Evolutionary conservation across 2,113 vertebrate genomes (phyloP).

Genomic region (Scatophagus argus): DNA sequence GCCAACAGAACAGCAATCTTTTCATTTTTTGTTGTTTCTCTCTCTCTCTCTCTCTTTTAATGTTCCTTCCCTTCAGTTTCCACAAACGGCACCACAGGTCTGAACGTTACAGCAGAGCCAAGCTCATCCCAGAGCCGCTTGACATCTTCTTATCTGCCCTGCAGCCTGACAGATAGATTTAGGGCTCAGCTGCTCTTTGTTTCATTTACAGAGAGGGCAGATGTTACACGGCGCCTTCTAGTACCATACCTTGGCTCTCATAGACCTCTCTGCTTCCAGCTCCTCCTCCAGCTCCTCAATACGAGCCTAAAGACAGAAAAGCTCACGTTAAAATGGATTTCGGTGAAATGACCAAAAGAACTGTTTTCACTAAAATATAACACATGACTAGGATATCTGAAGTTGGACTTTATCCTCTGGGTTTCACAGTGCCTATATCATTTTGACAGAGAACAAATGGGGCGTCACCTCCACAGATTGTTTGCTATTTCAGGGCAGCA

Average conservation of each 20-base stretch:
- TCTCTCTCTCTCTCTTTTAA: not conserved
- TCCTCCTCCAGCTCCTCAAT: slow-evolving; percentile 88
- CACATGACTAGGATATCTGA: not conserved
- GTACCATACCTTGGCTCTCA: slow-evolving; percentile 82
- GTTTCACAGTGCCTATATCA: slow-evolving; percentile 14
- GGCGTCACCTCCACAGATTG: slow-evolving; percentile 31
- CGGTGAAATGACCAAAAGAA: not conserved
- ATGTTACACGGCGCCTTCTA: not conserved
- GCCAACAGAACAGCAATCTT: slow-evolving; percentile 11
- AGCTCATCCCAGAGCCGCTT: slow-evolving; percentile 8
- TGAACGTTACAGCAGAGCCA: not conserved
- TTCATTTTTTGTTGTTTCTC: not conserved
- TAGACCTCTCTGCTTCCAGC: slow-evolving; percentile 83
- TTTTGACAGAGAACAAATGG: slow-evolving; percentile 44
- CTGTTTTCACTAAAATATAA: slow-evolving; percentile 19
- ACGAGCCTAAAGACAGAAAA: slow-evolving; percentile 74
- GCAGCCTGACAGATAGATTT: slow-evolving; percentile 25
- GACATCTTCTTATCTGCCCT: slow-evolving; percentile 1
- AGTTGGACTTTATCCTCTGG: slow-evolving; percentile 9
- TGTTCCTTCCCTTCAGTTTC: slow-evolving; percentile 31
- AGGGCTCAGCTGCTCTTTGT: slow-evolving; percentile 20
- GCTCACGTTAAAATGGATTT: not conserved
- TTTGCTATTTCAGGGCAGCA: slow-evolving; percentile 69
- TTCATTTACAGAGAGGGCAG: not conserved
- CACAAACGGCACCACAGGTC: slow-evolving; percentile 10